phyloP scores from a whole-genome alignment of 2,113 vertebrate genomes.

The Colinus virginianus region DNA sequence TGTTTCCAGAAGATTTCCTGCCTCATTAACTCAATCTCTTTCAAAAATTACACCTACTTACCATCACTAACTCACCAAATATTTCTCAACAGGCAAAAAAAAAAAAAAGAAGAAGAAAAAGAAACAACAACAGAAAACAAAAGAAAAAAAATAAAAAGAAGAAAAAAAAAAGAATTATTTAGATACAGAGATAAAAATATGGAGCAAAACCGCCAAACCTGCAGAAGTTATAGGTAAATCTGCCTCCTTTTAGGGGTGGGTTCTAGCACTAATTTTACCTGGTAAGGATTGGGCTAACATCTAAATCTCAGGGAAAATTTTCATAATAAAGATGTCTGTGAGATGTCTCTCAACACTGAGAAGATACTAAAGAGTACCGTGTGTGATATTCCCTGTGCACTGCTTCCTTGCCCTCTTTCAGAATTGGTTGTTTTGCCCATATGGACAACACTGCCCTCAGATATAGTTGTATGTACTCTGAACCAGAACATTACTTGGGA shows the following conservation, averaged over 20 bases:
- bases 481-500: background rate
- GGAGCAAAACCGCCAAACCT: background rate
- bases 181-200: background rate
- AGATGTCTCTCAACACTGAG: background rate
- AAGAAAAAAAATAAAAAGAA: background rate
- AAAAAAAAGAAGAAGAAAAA: background rate
- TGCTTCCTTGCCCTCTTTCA: background rate
- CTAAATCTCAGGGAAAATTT: background rate
- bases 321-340: background rate
- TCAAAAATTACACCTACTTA: conserved; percentile 10
- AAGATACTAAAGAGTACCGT: background rate
- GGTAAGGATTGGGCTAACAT: background rate
- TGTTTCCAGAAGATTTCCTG: background rate
- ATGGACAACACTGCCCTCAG: background rate
- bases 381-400: background rate
- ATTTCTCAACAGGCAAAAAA: background rate
- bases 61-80: background rate
- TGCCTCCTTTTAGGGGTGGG: background rate
- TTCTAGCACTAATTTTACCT: background rate
- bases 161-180: background rate
- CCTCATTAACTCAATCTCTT: background rate
- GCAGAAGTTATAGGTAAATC: background rate
- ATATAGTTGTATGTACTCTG: background rate
- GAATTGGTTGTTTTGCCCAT: background rate
- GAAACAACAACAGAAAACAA: background rate